phyloP scores from a whole-genome alignment of 2,113 vertebrate species.

The Phalacrocorax aristotelis region DNA sequence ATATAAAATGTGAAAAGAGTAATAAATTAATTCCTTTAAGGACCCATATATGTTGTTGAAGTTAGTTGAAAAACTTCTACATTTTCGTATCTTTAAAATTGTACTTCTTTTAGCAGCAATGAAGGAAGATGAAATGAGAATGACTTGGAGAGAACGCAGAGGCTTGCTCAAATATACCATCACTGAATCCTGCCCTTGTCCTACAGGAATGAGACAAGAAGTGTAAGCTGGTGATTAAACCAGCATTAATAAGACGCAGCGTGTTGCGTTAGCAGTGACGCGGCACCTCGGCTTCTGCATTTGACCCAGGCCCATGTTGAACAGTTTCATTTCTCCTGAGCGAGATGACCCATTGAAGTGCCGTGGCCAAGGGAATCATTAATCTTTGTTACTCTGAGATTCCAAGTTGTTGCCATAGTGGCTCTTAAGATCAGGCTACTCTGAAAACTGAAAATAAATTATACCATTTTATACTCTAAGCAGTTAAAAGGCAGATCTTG shows the following conservation, averaged over 20 bases:
- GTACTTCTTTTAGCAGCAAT: background rate
- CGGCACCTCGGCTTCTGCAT: accelerated
- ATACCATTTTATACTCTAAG: background rate
- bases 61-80: background rate
- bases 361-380: background rate
- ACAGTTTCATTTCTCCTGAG: background rate
- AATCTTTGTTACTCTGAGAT: background rate
- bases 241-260: background rate
- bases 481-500: background rate
- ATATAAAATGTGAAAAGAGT: background rate
- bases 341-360: background rate
- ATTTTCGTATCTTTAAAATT: background rate
- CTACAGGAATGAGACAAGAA: background rate
- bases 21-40: background rate
- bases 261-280: background rate
- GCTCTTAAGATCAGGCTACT: background rate
- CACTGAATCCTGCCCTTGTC: background rate
- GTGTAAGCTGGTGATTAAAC: background rate
- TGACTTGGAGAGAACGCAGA: background rate
- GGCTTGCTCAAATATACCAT: background rate
- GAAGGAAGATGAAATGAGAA: background rate
- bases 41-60: background rate
- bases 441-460: background rate
- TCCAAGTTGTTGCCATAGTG: background rate
- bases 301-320: background rate